Evolutionary conservation across 2,888 invertebrate genomes (phyloP).

Genomic region (Agrilus cyanescens): DNA sequence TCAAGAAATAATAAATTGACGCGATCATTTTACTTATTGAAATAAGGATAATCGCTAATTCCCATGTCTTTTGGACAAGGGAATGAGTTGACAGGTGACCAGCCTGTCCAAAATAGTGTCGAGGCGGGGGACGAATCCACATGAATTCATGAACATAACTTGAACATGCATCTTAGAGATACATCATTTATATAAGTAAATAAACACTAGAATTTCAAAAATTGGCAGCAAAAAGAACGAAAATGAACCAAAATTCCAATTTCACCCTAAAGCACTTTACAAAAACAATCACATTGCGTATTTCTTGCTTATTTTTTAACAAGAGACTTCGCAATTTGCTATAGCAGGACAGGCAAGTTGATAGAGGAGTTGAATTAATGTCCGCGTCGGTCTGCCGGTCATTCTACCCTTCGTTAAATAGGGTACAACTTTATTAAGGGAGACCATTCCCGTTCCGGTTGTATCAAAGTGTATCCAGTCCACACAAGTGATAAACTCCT

Average conservation of each 20-base stretch:
- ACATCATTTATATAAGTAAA: no score
- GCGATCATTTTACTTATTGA: no score
- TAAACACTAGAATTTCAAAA: conserved; percentile 12
- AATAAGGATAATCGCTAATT: no score
- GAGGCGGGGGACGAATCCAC: conserved; percentile 15
- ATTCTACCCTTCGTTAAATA: conserved; percentile 42
- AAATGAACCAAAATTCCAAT: conserved; percentile 2
- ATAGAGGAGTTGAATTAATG: conserved; percentile 37
- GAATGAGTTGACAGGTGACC: conserved; percentile 22
- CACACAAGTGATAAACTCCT: conserved; percentile 43
- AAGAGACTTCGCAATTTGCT: conserved; percentile 19
- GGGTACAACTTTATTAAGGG: conserved; percentile 24
- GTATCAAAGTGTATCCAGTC: conserved; percentile 52
- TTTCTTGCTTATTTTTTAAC: conserved; percentile 16
- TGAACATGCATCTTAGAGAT: conserved; percentile 13
- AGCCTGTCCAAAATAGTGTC: conserved; percentile 20
- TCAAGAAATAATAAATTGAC: no score
- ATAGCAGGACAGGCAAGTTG: conserved; percentile 33
- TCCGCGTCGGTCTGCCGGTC: conserved; percentile 41
- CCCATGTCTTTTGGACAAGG: no score
- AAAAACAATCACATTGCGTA: conserved; percentile 5
- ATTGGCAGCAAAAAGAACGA: conserved; percentile 8
- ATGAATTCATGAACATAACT: conserved; percentile 12
- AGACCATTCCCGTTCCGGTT: conserved; percentile 35
- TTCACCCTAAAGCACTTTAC: conserved; percentile 3